Percentiles rank a stretch among this genome's conserved stretches.
phyloP scores from a whole-genome alignment of 2,797 vertebrate genomes.

The Gymnothorax javanicus region DNA sequence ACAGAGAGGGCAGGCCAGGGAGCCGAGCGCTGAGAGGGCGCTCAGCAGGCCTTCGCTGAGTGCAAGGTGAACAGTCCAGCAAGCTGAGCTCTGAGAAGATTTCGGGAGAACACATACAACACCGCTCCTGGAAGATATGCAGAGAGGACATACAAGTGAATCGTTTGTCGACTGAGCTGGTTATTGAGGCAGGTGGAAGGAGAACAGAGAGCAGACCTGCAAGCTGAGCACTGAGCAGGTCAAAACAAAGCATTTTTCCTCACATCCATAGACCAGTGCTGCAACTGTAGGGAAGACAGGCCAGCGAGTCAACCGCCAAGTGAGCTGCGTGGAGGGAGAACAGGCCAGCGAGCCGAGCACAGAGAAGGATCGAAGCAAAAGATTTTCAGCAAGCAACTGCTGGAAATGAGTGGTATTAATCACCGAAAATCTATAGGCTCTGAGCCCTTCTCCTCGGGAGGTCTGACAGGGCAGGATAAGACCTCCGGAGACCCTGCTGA shows the following conservation, averaged over 20 bases:
- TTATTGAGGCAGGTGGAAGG: background rate
- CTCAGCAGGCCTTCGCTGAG: too few relatives aligned
- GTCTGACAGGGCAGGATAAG: background rate
- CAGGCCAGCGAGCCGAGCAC: background rate
- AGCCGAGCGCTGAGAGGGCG: too few relatives aligned
- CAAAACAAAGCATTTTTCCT: background rate
- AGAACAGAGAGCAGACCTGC: too few relatives aligned
- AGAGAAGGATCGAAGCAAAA: background rate
- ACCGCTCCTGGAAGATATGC: too few relatives aligned
- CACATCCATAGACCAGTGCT: background rate
- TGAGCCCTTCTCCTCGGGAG: background rate
- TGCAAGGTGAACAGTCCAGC: too few relatives aligned
- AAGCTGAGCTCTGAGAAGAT: too few relatives aligned
- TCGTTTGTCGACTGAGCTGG: too few relatives aligned
- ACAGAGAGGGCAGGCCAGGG: too few relatives aligned
- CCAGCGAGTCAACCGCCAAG: background rate
- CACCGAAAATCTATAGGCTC: background rate
- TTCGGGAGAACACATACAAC: too few relatives aligned
- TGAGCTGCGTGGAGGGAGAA: background rate
- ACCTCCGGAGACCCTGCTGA: background rate
- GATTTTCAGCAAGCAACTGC: background rate
- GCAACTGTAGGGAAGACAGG: background rate
- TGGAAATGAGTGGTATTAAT: background rate
- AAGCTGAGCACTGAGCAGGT: too few relatives aligned
- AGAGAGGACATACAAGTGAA: too few relatives aligned